Conservation (phyloP, 2,888 invertebrate genomes). For the Protodeltote pygarga region DNA sequence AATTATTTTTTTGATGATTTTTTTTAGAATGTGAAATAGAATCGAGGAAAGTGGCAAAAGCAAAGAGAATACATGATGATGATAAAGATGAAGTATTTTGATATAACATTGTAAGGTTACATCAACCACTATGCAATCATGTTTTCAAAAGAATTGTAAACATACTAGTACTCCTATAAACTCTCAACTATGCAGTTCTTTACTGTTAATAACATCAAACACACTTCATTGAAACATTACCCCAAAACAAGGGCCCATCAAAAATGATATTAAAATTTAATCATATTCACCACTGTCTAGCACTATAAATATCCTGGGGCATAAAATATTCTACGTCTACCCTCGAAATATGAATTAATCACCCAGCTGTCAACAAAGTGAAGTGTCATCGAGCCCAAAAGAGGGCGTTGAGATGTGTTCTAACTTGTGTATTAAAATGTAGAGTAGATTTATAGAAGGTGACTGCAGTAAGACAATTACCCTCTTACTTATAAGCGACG, state of each 20-base stretch:
- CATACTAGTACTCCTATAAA: too few species aligned
- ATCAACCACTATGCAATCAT: too few species aligned
- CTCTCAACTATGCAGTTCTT: too few species aligned
- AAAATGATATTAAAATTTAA: slow-evolving; percentile 46
- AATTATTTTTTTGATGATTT: too few species aligned
- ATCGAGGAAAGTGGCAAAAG: too few species aligned
- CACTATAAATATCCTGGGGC: slow-evolving; percentile 51
- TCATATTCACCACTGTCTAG: slow-evolving; percentile 46
- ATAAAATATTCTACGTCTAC: slow-evolving; percentile 62
- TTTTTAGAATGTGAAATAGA: too few species aligned
- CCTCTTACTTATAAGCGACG: too few species aligned
- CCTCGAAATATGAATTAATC: slow-evolving; percentile 74
- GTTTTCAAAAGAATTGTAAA: too few species aligned
- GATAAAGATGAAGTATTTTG: too few species aligned
- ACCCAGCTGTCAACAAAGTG: slow-evolving; percentile 71
- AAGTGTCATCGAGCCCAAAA: slow-evolving; percentile 72
- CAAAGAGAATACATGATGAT: too few species aligned
- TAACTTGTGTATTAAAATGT: slow-evolving; percentile 38
- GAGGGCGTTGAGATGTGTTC: slow-evolving; percentile 54
- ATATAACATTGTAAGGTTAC: too few species aligned
- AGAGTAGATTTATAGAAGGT: neutral
- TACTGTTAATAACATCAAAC: slow-evolving; percentile 2
- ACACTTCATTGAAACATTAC: slow-evolving; percentile 29
- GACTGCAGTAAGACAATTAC: neutral
- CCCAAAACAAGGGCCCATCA: slow-evolving; percentile 13